phyloP scores from a whole-genome alignment of 1,140 invertebrate genomes.

The Sarcophaga peregrina region DNA sequence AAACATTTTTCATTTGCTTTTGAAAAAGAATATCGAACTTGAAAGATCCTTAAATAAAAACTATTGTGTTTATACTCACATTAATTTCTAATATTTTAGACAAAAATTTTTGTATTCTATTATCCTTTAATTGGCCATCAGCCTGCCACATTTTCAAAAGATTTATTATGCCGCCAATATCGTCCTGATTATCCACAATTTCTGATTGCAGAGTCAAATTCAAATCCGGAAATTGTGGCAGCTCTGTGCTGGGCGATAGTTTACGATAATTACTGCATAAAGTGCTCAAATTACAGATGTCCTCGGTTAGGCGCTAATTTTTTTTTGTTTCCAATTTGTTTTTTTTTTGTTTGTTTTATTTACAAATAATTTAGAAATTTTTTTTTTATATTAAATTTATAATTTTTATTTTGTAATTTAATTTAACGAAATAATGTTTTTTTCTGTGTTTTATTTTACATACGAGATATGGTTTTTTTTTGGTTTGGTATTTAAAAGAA shows the following conservation, averaged over 20 bases:
- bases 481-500: neutral
- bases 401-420: slow-evolving; percentile 33
- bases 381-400: slow-evolving; percentile 19
- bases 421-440: slow-evolving; percentile 1
- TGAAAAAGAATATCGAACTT: too few relatives aligned
- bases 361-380: neutral
- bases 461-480: neutral
- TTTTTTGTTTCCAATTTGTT: neutral
- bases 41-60: too few relatives aligned
- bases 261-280: slow-evolving; percentile 67
- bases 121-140: slow-evolving; percentile 57
- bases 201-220: slow-evolving; percentile 3
- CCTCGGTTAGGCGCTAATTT: slow-evolving; percentile 68
- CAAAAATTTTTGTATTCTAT: slow-evolving; percentile 48
- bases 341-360: neutral
- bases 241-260: slow-evolving; percentile 62
- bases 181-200: slow-evolving; percentile 53
- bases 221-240: slow-evolving; percentile 55
- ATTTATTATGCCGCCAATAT: slow-evolving; percentile 58
- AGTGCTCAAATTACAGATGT: slow-evolving; percentile 69
- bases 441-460: neutral
- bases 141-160: slow-evolving; percentile 62
- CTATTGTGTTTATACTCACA: neutral
- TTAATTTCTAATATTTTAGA: slow-evolving; percentile 22
- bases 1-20: too few relatives aligned